Percentiles rank a stretch among this genome's conserved stretches.
Evolutionary conservation across 2,888 invertebrate genomes (phyloP).

Genomic region (Drosophila aldrichi): DNA sequence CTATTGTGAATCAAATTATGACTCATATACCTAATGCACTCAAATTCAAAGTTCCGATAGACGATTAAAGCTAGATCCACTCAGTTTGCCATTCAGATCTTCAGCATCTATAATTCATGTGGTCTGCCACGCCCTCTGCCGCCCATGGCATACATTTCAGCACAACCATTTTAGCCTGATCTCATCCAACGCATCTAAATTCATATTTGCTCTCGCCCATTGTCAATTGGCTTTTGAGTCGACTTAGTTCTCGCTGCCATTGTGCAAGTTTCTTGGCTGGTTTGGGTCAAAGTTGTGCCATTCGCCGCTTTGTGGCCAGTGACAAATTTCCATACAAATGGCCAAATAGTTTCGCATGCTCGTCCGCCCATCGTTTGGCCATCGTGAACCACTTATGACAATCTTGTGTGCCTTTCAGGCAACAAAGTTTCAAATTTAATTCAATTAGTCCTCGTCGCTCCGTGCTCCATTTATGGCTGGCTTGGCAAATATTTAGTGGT

Average conservation of each 20-base stretch:
- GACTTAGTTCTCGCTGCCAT: neutral
- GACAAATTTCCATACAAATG: slow-evolving; percentile 14
- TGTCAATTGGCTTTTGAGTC: slow-evolving; percentile 1
- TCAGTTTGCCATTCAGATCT: no score
- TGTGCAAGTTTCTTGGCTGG: neutral
- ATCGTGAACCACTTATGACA: slow-evolving; percentile 2
- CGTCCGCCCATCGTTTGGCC: neutral
- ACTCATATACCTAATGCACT: no score
- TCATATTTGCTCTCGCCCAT: neutral
- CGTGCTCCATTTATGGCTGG: slow-evolving; percentile 26
- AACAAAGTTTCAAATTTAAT: slow-evolving; percentile 65
- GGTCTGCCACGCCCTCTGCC: neutral
- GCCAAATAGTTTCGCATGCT: slow-evolving; percentile 9
- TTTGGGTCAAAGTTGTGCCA: neutral
- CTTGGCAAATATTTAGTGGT: slow-evolving; percentile 55
- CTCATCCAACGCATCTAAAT: neutral
- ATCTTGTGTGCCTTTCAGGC: slow-evolving; percentile 17
- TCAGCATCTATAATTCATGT: no score
- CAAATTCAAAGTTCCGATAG: no score
- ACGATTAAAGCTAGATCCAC: no score
- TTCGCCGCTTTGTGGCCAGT: neutral
- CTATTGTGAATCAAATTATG: no score
- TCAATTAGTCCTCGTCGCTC: slow-evolving; percentile 60
- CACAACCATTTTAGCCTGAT: neutral
- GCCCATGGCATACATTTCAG: no score